Conservation (phyloP, 2,797 vertebrate genomes). For the Tinamus major region DNA sequence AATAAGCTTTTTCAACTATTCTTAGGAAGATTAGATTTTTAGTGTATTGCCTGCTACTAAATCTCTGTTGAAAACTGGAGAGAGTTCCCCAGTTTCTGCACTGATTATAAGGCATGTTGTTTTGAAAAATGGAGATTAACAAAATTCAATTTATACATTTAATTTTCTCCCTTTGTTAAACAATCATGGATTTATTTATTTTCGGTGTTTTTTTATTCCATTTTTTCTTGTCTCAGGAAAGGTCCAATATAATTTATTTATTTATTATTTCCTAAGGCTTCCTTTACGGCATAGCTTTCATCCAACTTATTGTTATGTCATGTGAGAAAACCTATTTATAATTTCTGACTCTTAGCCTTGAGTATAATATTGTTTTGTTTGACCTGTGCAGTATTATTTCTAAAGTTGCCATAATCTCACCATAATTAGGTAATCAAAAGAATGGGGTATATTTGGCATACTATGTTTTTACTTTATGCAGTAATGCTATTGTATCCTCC, state of each 20-base stretch:
- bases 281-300: neutral
- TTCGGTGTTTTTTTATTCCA: neutral
- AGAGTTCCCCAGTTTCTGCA: neutral
- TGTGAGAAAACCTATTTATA: neutral
- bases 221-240: neutral
- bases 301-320: neutral
- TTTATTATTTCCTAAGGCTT: neutral
- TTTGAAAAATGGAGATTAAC: neutral
- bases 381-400: conserved; percentile 11
- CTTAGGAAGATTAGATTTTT: neutral
- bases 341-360: conserved; percentile 39
- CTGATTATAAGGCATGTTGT: neutral
- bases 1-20: neutral
- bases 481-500: neutral
- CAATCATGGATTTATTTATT: neutral
- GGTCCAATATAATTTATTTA: neutral
- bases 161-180: neutral
- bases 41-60: neutral
- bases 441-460: conserved; percentile 25
- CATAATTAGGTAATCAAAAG: conserved; percentile 48
- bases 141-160: neutral
- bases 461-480: neutral
- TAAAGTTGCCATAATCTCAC: conserved; percentile 18
- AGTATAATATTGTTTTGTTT: conserved; percentile 13
- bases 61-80: neutral